These are phyloP conservation scores for Quadriops clusia DNA, from an alignment of 2,888 invertebrate species.

Conservation along the genomic window DNA sequence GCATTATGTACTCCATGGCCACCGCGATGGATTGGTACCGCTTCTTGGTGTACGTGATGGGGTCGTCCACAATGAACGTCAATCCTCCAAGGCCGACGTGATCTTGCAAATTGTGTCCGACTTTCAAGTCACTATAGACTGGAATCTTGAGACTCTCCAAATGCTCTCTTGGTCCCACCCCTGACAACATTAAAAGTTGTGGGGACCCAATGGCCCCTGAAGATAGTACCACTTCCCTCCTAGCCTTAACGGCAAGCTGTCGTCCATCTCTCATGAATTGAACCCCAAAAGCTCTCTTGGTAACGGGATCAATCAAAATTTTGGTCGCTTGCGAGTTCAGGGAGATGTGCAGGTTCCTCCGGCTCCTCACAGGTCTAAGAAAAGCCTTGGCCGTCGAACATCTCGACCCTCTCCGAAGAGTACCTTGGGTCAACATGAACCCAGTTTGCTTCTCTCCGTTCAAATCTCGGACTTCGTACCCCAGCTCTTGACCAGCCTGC, in stretches of 20 bases:
- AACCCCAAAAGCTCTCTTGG: constrained; percentile 64
- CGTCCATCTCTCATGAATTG: constrained; percentile 58
- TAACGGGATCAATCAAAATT: constrained; percentile 53
- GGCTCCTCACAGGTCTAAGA: constrained; percentile 63
- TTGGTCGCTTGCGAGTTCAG: constrained; percentile 59
- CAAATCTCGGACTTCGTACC: constrained; percentile 60
- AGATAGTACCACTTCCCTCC: constrained; percentile 71
- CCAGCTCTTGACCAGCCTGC: constrained; percentile 70
- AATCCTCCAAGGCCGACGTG: constrained; percentile 79
- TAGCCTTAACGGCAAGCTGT: constrained; percentile 54
- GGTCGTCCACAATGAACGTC: constrained; percentile 71
- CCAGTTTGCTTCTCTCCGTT: constrained; percentile 77
- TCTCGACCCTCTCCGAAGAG: constrained; percentile 65
- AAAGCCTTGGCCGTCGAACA: constrained; percentile 86
- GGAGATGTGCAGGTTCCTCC: constrained; percentile 69
- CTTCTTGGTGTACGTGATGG: constrained; percentile 63
- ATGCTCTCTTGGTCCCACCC: constrained; percentile 72
- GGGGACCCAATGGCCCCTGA: constrained; percentile 84
- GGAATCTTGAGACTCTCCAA: constrained; percentile 60
- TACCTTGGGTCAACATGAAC: constrained; percentile 74
- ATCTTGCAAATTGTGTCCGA: constrained; percentile 73
- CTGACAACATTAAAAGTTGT: constrained; percentile 83
- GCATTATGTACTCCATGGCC: constrained; percentile 67
- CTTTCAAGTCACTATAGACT: constrained; percentile 60
- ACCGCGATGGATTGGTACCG: constrained; percentile 68